Conservation (phyloP, 2,888 invertebrate genomes). For the Mamestra brassicae region DNA sequence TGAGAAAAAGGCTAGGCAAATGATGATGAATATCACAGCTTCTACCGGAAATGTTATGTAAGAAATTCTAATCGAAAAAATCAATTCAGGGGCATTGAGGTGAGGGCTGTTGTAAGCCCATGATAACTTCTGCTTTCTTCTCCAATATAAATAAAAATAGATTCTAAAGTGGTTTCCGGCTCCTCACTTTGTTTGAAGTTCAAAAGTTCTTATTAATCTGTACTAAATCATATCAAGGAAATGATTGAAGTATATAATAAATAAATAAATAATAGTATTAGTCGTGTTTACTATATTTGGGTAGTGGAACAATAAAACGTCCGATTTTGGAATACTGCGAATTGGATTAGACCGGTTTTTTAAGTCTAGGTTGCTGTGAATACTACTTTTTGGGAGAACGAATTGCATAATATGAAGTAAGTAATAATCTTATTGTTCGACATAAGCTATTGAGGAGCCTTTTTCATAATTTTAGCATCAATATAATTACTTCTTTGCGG, state of each 20-base stretch:
- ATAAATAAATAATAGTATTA: background rate
- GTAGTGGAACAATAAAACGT: conserved; percentile 30
- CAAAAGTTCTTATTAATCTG: conserved; percentile 18
- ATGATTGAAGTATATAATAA: background rate
- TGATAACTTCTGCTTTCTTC: background rate
- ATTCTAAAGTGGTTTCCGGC: conserved; percentile 29
- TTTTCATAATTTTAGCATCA: too few relatives aligned
- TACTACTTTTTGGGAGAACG: background rate
- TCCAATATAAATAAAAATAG: conserved; percentile 21
- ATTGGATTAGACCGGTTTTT: conserved; percentile 29
- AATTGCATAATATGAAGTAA: background rate
- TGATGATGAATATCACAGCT: too few relatives aligned
- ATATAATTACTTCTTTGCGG: too few relatives aligned
- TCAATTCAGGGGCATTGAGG: too few relatives aligned
- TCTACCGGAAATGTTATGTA: too few relatives aligned
- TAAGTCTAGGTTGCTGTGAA: conserved; percentile 27
- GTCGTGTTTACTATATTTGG: conserved; percentile 29
- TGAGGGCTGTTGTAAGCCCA: background rate
- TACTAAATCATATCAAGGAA: conserved; percentile 36
- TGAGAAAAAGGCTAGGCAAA: too few relatives aligned
- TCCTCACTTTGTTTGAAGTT: conserved; percentile 33
- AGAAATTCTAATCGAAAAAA: too few relatives aligned
- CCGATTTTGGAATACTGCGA: background rate
- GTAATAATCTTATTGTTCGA: background rate
- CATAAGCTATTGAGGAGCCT: too few relatives aligned